phyloP scores from a whole-genome alignment of 1,140 invertebrate species.

The Anoplolepis gracilipes region DNA sequence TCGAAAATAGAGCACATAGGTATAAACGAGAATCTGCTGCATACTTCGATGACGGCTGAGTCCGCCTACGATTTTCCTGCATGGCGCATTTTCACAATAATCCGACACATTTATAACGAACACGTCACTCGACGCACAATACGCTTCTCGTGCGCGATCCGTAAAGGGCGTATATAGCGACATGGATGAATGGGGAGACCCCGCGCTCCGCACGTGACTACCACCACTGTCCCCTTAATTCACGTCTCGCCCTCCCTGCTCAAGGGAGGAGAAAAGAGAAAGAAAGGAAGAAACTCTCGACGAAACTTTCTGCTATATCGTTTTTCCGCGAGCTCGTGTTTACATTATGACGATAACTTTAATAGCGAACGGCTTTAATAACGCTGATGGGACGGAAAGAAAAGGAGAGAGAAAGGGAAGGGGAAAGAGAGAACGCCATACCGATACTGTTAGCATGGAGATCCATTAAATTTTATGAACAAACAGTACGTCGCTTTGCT shows the following conservation, averaged over 20 bases:
- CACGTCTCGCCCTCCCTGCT: not conserved
- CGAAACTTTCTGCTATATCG: slow-evolving; percentile 47
- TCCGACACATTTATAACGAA: slow-evolving; percentile 53
- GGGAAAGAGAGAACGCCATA: not conserved
- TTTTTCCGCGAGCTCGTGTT: slow-evolving; percentile 27
- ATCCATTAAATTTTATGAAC: slow-evolving; percentile 62
- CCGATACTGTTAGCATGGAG: slow-evolving; percentile 31
- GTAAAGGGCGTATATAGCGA: slow-evolving; percentile 57
- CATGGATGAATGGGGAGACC: slow-evolving; percentile 67
- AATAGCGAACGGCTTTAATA: slow-evolving; percentile 58
- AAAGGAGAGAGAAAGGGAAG: not conserved
- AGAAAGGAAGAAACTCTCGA: slow-evolving; percentile 38
- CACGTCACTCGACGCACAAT: slow-evolving; percentile 60
- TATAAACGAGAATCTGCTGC: slow-evolving; percentile 12
- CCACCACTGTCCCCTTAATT: slow-evolving; percentile 6
- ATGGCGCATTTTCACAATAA: slow-evolving; percentile 38
- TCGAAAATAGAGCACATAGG: slow-evolving; percentile 10
- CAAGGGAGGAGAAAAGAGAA: not conserved
- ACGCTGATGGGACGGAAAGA: slow-evolving; percentile 42
- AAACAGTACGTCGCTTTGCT: slow-evolving; percentile 27
- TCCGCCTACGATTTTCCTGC: slow-evolving; percentile 41
- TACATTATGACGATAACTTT: slow-evolving; percentile 34
- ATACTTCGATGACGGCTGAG: slow-evolving; percentile 42
- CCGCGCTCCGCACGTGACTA: slow-evolving; percentile 77
- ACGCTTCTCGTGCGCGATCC: slow-evolving; percentile 59